Base-by-base conservation (phyloP, 2,888 invertebrate genomes). In the Trilocha varians region DNA sequence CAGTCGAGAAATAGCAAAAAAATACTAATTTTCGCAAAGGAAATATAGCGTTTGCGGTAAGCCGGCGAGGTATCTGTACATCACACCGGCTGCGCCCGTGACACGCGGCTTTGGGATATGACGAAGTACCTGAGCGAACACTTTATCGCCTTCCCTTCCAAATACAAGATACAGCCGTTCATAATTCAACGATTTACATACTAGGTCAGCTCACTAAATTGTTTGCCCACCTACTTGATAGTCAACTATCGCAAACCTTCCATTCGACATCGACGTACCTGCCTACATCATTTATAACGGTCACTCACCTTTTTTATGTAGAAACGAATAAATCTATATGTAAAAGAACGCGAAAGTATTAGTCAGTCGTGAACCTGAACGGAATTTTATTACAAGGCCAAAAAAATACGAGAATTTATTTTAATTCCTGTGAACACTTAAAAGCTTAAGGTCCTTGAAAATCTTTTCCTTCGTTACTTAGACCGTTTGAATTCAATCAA, bases 91-190 rank as follows among this genome's bases (percentile, higher is more conserved):
- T 61, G 56, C 62, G 65, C 64, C 57, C 57, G 53, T 72, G 80
- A 82, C 82, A 78, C 69, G 48, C 64, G 78, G 82, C 78, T 83
- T 83, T 80, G 62, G 72, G 53, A 52, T 67, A 74, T 84, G 82
- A 84, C 80, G 60, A 79, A 84, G 82, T 63, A 77, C 80, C 83
- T 76, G 78, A 73, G 78, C 78, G 69, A 73, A 74, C 80, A 78
- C 78, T 80, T 82, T 79, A 78, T 78, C 74, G 77, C 66, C 69
- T 65, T 62, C 70, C 65, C 69, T 69, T 65, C 59, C 57, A 71
- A 78, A 72, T 72, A 64, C 78, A 71, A 67, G 57, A 61, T 65
- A 55, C 53, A 14, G 17, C 37, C 48, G 57, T 62, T 60, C 51
- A 54, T 61, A 55, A 53, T 49, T 50, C 40, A 46, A 44, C 49